phyloP scores from a whole-genome alignment of 2,797 vertebrate genomes.

The Lates japonicus region DNA sequence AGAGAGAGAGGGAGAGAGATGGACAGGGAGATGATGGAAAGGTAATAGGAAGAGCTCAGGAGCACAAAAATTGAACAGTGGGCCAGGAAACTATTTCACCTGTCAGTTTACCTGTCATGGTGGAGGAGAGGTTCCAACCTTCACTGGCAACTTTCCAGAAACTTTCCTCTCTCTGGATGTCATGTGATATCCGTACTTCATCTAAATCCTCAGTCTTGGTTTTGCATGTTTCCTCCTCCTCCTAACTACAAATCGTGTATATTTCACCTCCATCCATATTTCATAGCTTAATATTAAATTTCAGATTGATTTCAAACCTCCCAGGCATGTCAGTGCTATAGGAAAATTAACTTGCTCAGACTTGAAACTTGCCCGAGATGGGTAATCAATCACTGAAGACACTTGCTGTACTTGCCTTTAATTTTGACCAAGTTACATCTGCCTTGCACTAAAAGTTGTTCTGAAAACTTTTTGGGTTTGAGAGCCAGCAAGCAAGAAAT shows the following conservation, averaged over 20 bases:
- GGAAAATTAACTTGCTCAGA: slow-evolving; percentile 22
- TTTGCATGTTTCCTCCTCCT: background rate
- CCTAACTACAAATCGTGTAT: background rate
- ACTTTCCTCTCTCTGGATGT: background rate
- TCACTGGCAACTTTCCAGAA: background rate
- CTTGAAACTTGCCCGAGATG: background rate
- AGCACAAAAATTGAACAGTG: slow-evolving; percentile 5
- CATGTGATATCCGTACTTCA: background rate
- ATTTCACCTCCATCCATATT: slow-evolving; percentile 5
- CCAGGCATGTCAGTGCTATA: slow-evolving; percentile 1
- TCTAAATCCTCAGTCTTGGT: background rate
- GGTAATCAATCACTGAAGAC: slow-evolving; percentile 17
- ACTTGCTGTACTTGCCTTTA: background rate
- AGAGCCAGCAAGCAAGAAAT: background rate
- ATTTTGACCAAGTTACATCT: background rate
- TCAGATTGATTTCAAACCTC: slow-evolving; percentile 1
- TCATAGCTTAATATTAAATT: background rate
- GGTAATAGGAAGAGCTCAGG: slow-evolving; percentile 26
- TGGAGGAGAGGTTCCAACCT: background rate
- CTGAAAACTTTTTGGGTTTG: background rate
- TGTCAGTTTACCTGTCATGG: slow-evolving; percentile 33
- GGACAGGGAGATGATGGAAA: slow-evolving; percentile 6
- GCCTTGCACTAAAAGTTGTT: background rate
- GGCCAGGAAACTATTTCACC: slow-evolving; percentile 20
- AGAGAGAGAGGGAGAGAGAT: background rate